phyloP scores from a whole-genome alignment of 2,888 invertebrate species.

The Pycnomerus fuliginosus region DNA sequence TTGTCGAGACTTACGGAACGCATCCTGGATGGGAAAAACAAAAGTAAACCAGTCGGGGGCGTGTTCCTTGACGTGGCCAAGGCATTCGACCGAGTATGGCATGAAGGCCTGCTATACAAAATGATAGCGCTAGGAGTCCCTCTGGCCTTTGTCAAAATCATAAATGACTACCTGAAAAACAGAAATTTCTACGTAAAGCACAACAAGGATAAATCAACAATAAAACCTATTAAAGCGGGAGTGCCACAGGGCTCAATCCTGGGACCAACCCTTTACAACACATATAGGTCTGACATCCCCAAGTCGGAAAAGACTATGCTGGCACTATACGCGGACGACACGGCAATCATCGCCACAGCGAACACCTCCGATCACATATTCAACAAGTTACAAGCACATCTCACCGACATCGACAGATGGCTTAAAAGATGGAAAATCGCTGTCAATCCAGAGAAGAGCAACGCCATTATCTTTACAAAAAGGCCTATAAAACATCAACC shows the following conservation, averaged over 20 bases:
- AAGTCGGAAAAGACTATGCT: background rate
- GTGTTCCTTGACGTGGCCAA: constrained; percentile 14
- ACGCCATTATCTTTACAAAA: constrained; percentile 1
- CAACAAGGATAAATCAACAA: background rate
- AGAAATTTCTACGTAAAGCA: background rate
- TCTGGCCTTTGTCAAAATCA: background rate
- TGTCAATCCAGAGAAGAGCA: constrained; percentile 4
- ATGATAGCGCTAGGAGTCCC: background rate
- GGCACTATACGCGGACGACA: background rate
- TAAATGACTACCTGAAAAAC: background rate
- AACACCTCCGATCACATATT: background rate
- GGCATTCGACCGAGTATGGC: constrained; percentile 20
- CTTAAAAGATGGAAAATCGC: constrained; percentile 1
- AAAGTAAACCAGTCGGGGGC: constrained; percentile 2
- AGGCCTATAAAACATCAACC: background rate
- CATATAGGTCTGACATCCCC: background rate
- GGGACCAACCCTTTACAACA: background rate
- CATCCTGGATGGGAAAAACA: constrained; percentile 5
- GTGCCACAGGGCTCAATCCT: too few species aligned
- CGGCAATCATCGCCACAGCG: background rate
- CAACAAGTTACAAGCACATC: background rate
- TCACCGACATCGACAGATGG: background rate
- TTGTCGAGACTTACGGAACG: constrained; percentile 8
- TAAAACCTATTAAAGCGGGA: background rate
- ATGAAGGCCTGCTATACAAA: constrained; percentile 11